phyloP scores from a whole-genome alignment of 2,888 invertebrate species.

The Tetragonula carbonaria region DNA sequence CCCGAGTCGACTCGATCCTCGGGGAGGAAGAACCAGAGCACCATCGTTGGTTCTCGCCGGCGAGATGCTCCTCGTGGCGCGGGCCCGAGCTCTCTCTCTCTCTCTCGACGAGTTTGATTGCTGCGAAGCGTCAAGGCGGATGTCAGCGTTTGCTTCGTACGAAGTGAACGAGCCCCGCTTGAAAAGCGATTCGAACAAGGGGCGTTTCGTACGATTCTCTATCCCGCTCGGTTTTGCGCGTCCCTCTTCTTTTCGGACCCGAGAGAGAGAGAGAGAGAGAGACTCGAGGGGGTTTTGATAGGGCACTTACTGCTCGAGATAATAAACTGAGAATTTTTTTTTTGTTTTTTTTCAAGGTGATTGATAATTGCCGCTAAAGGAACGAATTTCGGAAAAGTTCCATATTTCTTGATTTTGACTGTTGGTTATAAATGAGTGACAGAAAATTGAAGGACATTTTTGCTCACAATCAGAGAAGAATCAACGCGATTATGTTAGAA shows the following conservation, averaged over 20 bases:
- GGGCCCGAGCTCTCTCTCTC: neutral
- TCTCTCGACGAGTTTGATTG: slow-evolving; percentile 69
- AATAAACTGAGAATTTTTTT: slow-evolving; percentile 21
- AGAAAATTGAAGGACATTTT: neutral
- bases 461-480: neutral
- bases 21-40: slow-evolving; percentile 41
- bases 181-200: slow-evolving; percentile 46
- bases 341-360: neutral
- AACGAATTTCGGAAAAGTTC: neutral
- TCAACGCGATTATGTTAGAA: rapidly evolving
- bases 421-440: neutral
- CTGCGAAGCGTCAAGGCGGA: slow-evolving; percentile 56
- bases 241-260: neutral
- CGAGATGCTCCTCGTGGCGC: slow-evolving; percentile 11
- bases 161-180: slow-evolving; percentile 54
- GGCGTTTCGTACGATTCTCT: slow-evolving; percentile 28
- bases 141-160: slow-evolving; percentile 51
- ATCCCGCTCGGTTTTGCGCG: neutral
- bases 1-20: slow-evolving; percentile 3
- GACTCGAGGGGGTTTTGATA: slow-evolving; percentile 13
- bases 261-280: neutral
- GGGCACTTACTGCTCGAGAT: slow-evolving; percentile 10
- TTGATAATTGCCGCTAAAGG: neutral
- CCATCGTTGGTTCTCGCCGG: slow-evolving; percentile 18
- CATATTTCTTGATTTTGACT: neutral